Conservation (phyloP, 2,113 vertebrate genomes). For the Epinephelus moara region DNA sequence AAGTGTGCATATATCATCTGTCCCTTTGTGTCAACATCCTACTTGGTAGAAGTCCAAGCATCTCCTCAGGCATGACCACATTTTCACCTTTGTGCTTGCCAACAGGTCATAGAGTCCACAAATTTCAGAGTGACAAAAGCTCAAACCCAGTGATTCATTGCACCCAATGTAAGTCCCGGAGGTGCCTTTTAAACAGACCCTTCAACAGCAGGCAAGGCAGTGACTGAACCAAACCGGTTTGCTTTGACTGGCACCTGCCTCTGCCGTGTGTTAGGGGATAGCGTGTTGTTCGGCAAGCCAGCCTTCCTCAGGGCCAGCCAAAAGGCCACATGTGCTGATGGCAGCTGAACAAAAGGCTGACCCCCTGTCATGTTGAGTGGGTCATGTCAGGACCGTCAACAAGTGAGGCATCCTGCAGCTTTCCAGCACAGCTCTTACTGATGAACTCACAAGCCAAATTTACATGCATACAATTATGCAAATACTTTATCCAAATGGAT, state of each 20-base stretch:
- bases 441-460: constrained; percentile 21
- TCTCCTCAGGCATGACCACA: constrained; percentile 51
- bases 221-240: constrained; percentile 6
- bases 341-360: constrained; percentile 75
- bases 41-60: constrained; percentile 63
- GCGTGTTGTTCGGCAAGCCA: constrained; percentile 10
- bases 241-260: constrained; percentile 69
- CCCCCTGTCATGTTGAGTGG: constrained; percentile 54
- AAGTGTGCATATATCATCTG: constrained; percentile 64
- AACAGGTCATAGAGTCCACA: constrained; percentile 29
- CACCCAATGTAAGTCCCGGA: constrained; percentile 35
- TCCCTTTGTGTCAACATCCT: constrained; percentile 79
- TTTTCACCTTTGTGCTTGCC: constrained; percentile 43
- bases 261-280: constrained; percentile 46
- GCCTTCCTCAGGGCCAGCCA: constrained; percentile 34
- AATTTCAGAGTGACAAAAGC: constrained; percentile 31
- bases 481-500: constrained; percentile 10
- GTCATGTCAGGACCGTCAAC: constrained; percentile 49
- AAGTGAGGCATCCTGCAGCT: constrained; percentile 57
- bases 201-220: constrained; percentile 32
- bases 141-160: constrained; percentile 24
- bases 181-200: constrained; percentile 47
- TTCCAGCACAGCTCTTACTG: constrained; percentile 37
- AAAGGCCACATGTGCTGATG: constrained; percentile 73
- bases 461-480: neutral